Percentiles rank a stretch among this genome's conserved stretches.
Evolutionary conservation across 2,113 vertebrate species (phyloP).

Genomic region (Scopus umbretta): DNA sequence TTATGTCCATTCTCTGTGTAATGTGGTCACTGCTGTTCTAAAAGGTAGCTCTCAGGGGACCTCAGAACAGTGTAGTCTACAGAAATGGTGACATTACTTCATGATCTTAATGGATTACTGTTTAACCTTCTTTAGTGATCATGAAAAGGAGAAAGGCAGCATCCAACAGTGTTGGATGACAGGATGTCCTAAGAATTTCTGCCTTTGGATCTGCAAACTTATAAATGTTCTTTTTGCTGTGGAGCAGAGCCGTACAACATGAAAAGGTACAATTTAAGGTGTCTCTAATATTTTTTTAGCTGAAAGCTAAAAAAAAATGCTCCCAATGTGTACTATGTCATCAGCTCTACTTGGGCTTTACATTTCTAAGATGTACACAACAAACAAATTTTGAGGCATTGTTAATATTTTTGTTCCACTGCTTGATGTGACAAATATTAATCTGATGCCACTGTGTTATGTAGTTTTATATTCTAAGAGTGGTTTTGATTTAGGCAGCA

Average conservation of each 20-base stretch:
- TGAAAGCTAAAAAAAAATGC: too few relatives aligned
- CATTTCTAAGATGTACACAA: too few relatives aligned
- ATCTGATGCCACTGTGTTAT: too few relatives aligned
- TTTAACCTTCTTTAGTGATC: not conserved
- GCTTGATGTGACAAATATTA: too few relatives aligned
- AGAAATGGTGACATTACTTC: not conserved
- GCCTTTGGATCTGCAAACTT: not conserved
- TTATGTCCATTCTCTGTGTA: not conserved
- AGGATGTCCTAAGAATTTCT: not conserved
- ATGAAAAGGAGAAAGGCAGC: not conserved
- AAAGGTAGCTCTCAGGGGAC: not conserved
- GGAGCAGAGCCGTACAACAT: too few relatives aligned
- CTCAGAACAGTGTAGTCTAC: not conserved
- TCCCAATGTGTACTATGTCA: too few relatives aligned
- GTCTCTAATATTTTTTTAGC: too few relatives aligned
- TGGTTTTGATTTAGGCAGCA: not conserved
- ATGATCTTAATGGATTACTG: not conserved
- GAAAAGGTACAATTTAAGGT: too few relatives aligned
- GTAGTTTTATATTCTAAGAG: not conserved
- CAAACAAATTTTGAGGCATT: too few relatives aligned
- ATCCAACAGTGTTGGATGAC: not conserved
- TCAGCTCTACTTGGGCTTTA: too few relatives aligned
- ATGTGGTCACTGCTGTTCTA: not conserved
- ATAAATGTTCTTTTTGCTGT: not conserved
- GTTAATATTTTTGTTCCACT: too few relatives aligned